These are phyloP conservation scores for Cuculus canorus DNA, from an alignment of 2,797 vertebrate genomes.

Conservation along the genomic window DNA sequence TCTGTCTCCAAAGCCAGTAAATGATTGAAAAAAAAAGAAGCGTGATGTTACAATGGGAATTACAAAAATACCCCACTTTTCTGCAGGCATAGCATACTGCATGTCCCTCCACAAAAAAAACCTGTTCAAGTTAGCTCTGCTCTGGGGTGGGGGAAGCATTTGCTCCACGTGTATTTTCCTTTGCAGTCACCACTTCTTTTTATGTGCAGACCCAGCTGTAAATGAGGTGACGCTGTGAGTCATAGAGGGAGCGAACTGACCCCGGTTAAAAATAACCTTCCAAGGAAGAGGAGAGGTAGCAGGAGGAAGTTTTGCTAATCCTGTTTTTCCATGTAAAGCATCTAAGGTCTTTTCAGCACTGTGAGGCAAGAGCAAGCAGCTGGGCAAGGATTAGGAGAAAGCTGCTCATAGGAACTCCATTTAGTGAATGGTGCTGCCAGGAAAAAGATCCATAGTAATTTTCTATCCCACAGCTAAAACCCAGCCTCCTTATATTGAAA, in stretches of 20 bases:
- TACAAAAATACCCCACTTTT: background rate
- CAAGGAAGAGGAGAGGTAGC: background rate
- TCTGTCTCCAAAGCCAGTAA: background rate
- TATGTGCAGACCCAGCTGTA: background rate
- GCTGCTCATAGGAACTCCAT: background rate
- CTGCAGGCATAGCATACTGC: background rate
- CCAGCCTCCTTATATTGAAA: background rate
- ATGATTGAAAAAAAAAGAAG: background rate
- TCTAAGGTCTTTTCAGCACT: background rate
- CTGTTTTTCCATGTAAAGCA: background rate
- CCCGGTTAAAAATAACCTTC: conserved; percentile 18
- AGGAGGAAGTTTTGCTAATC: conserved; percentile 19
- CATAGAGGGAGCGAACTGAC: background rate
- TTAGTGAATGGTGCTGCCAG: background rate
- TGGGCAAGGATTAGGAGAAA: background rate
- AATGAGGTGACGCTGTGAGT: conserved; percentile 19
- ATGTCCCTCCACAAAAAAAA: background rate
- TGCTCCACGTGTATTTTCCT: background rate
- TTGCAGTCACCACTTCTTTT: background rate
- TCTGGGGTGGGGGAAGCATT: background rate
- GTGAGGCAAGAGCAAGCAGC: background rate
- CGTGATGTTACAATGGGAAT: fast-evolving
- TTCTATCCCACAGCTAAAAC: background rate
- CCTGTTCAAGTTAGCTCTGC: background rate
- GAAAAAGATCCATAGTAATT: background rate